Base-by-base conservation (phyloP, 2,113 vertebrate genomes). In the Asarcornis scutulata region DNA sequence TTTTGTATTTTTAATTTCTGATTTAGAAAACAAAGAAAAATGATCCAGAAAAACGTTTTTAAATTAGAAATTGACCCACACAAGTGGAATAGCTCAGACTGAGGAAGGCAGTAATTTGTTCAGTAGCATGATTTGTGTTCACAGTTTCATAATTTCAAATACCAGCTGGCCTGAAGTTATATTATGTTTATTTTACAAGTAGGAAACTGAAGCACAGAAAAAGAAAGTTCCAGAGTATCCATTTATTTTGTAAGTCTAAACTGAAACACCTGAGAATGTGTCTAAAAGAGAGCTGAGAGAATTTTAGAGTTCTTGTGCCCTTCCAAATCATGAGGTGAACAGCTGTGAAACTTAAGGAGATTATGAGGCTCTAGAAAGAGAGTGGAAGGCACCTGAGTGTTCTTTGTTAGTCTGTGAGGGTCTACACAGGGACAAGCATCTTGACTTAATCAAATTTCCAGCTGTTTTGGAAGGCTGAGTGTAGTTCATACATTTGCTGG, bases 401-500 rank as follows among this genome's bases (percentile, higher is more conserved):
- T 50, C 18, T 60, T 50, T 52, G 10, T 59, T 60, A 46, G 32
- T 44, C 46, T 71, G 5, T 68, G 44, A 69, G 32, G 26, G 44
- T 58, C 79, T 88, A 48, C 40, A 36, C 9, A 79, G 64, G 53
- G 67, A 76, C 53, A 75, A 91, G 13, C 63, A 80, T 88, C 79
- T 90, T 91, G 63, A 50, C 21, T 69, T 80, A 50, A 89, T 83
- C 79, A 76, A 17, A n/a, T 90, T 89, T 88, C 36, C 83, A 91
- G 44, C 53, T 89, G 67, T 69, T 94, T 83, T 69, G 55, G 72
- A 90, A 29, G 44, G 53, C 44, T 58, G 53, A 62, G 15, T 22
- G 18, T 55, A 77, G 34, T 44, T 96, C 71, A 44, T 56, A 53
- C 53, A 80, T 73, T 55, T 94, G 50, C 67, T 93, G 50, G 29